Percentiles rank a stretch among this genome's conserved stretches.
phyloP scores from a whole-genome alignment of 2,113 vertebrate species.

The Sinocyclocheilus anophthalmus region DNA sequence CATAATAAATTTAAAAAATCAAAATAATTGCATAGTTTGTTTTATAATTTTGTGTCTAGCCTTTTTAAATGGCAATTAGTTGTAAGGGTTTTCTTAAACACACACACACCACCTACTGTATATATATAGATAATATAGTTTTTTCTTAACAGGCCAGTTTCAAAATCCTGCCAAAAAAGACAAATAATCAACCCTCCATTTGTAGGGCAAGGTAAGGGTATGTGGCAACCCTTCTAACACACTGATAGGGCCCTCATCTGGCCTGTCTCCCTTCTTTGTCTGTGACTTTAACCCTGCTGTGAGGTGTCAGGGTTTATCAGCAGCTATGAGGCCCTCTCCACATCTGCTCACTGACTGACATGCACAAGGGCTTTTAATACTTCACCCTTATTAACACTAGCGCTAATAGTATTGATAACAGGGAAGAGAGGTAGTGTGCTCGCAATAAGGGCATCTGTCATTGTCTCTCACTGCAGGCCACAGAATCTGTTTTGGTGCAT shows the following conservation, averaged over 20 bases:
- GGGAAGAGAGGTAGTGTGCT: conserved; percentile 50
- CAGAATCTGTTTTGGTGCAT: conserved; percentile 81
- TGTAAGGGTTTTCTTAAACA: not conserved
- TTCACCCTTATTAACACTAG: conserved; percentile 58
- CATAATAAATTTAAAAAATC: no score
- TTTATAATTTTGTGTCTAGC: not conserved
- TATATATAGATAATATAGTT: no score
- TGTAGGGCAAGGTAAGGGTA: not conserved
- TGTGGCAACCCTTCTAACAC: conserved; percentile 11
- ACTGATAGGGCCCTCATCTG: not conserved
- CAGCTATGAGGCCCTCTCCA: conserved; percentile 61
- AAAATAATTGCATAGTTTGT: not conserved
- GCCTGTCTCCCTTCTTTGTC: conserved; percentile 45
- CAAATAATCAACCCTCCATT: not conserved
- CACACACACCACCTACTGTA: no score
- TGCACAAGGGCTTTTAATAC: conserved; percentile 58
- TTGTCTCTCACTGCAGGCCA: conserved; percentile 77
- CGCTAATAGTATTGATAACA: conserved; percentile 70
- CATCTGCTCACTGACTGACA: conserved; percentile 53
- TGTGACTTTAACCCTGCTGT: conserved; percentile 64
- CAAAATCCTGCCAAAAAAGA: no score
- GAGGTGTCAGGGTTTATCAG: conserved; percentile 68
- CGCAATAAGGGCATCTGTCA: conserved; percentile 96
- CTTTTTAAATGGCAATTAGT: not conserved
- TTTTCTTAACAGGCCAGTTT: no score